Percentiles rank a stretch among this genome's conserved stretches.
These are phyloP conservation scores for Epinephelus lanceolatus DNA, from an alignment of 2,113 vertebrate species.

Conservation along the genomic window DNA sequence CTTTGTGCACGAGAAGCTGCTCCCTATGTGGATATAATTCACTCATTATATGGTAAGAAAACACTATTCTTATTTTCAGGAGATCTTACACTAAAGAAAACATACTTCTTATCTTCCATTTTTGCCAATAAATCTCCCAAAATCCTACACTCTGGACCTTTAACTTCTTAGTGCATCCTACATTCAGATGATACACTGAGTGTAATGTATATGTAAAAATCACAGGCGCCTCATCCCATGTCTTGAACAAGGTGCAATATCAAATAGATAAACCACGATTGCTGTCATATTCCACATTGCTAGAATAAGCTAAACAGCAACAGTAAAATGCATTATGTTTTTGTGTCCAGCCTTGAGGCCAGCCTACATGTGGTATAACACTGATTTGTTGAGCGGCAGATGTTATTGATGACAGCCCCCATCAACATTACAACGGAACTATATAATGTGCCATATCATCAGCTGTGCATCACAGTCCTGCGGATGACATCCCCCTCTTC, in stretches of 20 bases:
- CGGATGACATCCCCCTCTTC: constrained; percentile 20
- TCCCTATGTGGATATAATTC: too few species aligned
- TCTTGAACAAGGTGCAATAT: neutral
- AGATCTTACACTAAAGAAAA: too few species aligned
- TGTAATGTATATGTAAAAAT: neutral
- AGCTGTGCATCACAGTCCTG: constrained; percentile 14
- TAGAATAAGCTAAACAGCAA: neutral
- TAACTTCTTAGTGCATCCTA: neutral
- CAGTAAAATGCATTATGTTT: neutral
- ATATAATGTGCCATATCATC: constrained; percentile 20
- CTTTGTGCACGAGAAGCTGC: too few species aligned
- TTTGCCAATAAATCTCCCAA: too few species aligned
- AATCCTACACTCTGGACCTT: too few species aligned
- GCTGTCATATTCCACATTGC: neutral
- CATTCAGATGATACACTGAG: neutral
- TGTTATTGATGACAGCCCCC: neutral
- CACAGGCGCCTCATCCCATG: accelerated
- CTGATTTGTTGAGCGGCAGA: neutral
- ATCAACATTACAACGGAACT: neutral
- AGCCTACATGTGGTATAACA: neutral
- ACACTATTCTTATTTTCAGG: too few species aligned
- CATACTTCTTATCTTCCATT: too few species aligned
- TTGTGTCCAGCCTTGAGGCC: neutral
- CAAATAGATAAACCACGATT: neutral
- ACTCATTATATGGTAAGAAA: too few species aligned